These are phyloP conservation scores for Amphiprion clarkii DNA, from an alignment of 2,797 vertebrate species.

Conservation along the genomic window DNA sequence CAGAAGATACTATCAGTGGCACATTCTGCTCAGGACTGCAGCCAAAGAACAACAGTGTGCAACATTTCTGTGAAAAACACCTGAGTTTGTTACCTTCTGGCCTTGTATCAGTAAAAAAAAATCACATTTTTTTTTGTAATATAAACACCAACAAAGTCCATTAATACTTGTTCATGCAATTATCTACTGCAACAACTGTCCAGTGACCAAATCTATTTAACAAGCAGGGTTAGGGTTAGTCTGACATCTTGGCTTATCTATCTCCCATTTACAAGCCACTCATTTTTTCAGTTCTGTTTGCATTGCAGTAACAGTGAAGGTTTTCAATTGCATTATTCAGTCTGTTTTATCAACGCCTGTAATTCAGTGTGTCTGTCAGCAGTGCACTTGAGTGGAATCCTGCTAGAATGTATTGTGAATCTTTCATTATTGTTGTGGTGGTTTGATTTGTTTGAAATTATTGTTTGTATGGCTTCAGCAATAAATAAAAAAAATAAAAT, in stretches of 20 bases:
- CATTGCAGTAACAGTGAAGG: constrained; percentile 7
- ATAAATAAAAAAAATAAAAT: constrained; percentile 82
- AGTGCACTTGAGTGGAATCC: constrained; percentile 29
- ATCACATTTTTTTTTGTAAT: constrained; percentile 6
- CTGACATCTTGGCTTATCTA: not conserved
- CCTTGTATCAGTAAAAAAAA: constrained; percentile 6
- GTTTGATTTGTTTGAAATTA: constrained; percentile 81
- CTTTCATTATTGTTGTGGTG: constrained; percentile 71
- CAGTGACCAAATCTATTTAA: constrained; percentile 23
- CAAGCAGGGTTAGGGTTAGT: not conserved
- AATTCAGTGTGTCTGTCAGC: constrained; percentile 46
- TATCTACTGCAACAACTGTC: constrained; percentile 16
- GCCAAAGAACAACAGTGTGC: constrained; percentile 14
- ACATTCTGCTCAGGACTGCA: constrained; percentile 35
- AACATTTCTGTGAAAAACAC: constrained; percentile 14
- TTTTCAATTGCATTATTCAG: not conserved
- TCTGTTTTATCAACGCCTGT: constrained; percentile 39
- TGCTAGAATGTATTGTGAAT: constrained; percentile 65
- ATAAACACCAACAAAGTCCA: not conserved
- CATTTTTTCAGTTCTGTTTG: constrained; percentile 4
- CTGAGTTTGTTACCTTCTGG: constrained; percentile 5
- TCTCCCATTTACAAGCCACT: constrained; percentile 24
- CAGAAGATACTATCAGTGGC: constrained; percentile 10
- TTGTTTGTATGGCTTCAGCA: constrained; percentile 89
- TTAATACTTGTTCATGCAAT: not conserved